Base-by-base conservation (phyloP, 2,113 vertebrate species). In the Sorex araneus region DNA sequence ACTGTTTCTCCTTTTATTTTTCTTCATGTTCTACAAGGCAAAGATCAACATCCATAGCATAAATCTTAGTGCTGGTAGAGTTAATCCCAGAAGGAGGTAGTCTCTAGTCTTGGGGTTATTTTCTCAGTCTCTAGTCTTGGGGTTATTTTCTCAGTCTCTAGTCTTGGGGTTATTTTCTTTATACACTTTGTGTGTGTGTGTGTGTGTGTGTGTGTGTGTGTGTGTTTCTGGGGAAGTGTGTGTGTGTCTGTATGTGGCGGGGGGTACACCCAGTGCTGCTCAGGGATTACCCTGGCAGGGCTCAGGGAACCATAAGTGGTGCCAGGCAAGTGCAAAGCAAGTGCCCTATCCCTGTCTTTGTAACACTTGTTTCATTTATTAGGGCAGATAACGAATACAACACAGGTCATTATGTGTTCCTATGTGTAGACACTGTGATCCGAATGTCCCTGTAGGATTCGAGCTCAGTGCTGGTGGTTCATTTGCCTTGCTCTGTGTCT, bases 81-180 rank as follows among this genome's bases (percentile, higher is more conserved):
- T 78, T 64, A 64, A 32, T 4, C 50, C 36, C 86, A 57, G 30
- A 93, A 40, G 4, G 69, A 71, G 50, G 11, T 43, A 40, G 21
- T 50, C 50, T 89, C 82, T 75, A 86, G 69, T 78, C 30, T n/a
- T 70, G 25, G 36, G 8, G 79, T 93, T 84, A 82, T 80, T 66
- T 12, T 13, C 13, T 91, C n/a, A 40, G 21, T 50, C 50, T 89
- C 82, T 75, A 86, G 69, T 78, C 30, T n/a, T 70, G 25, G 36
- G 8, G 79, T 93, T 84, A 82, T 80, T 66, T 12, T 13, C 13
- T 91, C n/a, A 40, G 21, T 50, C 50, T 89, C 82, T 75, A 86
- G 69, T 78, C 30, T n/a, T 70, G 25, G 36, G 8, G 79, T 93
- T 84, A 82, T 80, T 66, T 63, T 92, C 21, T 90, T 9, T 71